Conservation (phyloP, 2,888 invertebrate genomes). For the Dynastes maya region DNA sequence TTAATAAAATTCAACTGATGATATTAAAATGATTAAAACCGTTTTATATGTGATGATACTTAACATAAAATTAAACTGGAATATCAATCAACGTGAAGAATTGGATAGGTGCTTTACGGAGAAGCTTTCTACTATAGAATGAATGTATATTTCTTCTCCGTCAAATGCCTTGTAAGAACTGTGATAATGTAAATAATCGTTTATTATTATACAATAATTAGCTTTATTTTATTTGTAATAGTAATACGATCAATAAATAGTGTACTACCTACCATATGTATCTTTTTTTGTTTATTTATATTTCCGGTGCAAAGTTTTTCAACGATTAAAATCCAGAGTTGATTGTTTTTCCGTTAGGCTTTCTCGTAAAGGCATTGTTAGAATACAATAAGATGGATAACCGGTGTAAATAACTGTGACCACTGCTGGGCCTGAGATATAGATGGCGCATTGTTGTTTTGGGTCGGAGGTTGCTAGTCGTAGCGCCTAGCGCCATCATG, state of each 20-base stretch:
- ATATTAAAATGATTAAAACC: background rate
- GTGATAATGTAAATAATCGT: slow-evolving; percentile 50
- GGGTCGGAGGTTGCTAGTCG: no score
- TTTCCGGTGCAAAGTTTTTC: no score
- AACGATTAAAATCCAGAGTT: no score
- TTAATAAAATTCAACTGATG: background rate
- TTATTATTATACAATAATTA: slow-evolving; percentile 41
- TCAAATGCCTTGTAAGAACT: slow-evolving; percentile 41
- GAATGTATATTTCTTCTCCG: slow-evolving; percentile 22
- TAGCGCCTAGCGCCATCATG: no score
- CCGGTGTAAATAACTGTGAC: no score
- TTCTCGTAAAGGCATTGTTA: no score
- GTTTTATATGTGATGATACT: slow-evolving; percentile 6
- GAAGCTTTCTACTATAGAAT: background rate
- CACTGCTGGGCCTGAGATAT: no score
- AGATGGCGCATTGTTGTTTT: no score
- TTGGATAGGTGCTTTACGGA: slow-evolving; percentile 17
- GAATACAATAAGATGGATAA: no score
- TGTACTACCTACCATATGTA: background rate
- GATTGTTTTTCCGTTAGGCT: no score
- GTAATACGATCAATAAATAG: slow-evolving; percentile 29
- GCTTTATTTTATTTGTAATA: slow-evolving; percentile 46
- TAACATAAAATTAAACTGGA: background rate
- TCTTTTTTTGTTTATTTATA: background rate
- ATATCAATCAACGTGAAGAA: slow-evolving; percentile 17